Base-by-base conservation (phyloP, 2,113 vertebrate species). In the Okapia johnstoni region DNA sequence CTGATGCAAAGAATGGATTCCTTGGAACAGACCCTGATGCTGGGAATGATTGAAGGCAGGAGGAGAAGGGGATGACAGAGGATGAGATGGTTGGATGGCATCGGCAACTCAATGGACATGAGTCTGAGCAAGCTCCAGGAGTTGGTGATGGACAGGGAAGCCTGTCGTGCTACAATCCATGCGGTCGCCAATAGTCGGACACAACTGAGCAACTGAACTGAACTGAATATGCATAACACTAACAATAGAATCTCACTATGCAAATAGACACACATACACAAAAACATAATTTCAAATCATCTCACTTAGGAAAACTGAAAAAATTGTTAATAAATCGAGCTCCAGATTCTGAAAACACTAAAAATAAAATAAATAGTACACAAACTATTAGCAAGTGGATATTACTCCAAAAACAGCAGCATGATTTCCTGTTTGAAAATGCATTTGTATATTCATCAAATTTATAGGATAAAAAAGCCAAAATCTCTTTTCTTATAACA, bases 251-350 rank as follows among this genome's bases (percentile, higher is more conserved):
- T n/a, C 13, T 85, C 28, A 66, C 33, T 54, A 83, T 80, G 61
- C 23, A 60, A 81, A 92, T 36, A 86, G 12, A 85, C 2, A 30
- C 19, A 90, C 21, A 43, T 25, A 40, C 23, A 48, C 7, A 46
- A 19, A 88, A 43, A 90, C 14, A 79, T 6, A 73, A 52, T 76
- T 91, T 93, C 33, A 83, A 85, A 63, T 52, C 83, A 66, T 84
- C 55, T 61, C 61, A 92, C 21, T 89, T 88, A 52, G 25, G 25
- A 97, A 91, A 93, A 77, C 0, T 61, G 11, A 3, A 77, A 90
- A 94, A 93, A n/a, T 46, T 85, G 54, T 33, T 96, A 58, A 96
- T 81, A 94, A 90, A 77, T 87, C 6, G 55, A 94, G 17, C 4
- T 77, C 46, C 46, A 66, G 50, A 90, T 54, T 88, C 43, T 54